Base-by-base conservation (phyloP, 2,113 vertebrate species). In the Cettia cetti region DNA sequence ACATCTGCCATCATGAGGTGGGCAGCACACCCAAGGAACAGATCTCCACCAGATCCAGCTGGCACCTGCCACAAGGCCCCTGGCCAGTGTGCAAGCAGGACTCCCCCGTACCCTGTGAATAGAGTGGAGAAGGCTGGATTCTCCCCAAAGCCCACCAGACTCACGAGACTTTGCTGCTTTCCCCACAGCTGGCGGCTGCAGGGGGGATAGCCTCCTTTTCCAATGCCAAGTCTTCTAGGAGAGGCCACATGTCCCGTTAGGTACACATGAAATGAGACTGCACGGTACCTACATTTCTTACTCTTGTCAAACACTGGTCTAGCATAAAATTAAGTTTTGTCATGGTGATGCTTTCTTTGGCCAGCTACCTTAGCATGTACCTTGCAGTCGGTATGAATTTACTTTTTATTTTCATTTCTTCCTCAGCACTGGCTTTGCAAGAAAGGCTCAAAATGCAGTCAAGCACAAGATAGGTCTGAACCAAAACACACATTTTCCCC, bases 11-110 rank as follows among this genome's bases (percentile, higher is more conserved):
- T 23, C 39, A n/a, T 16, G 19, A 63, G 23, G 61, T 0, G 2
- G 19, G 5, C 31, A 91, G 52, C 1, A 2, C 19, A 22, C 14
- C n/a, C 0, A 0, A 47, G 45, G 11, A 80, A 22, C 1, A 0
- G 31, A 77, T 7, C 27, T 76, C 30, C 49, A 60, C 4, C 11
- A 52, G 27, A 61, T 5, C 8, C 37, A 66, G 27, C 8, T 56
- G 77, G 15, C 33, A 65, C 2, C 7, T 33, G 26, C 23, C 47
- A 64, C 44, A 86, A 92, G 13, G 13, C 18, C 18, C 14, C 8
- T 39, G 45, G 30, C 7, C 15, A 21, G 23, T 1, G 0, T 0
- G 7, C 23, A 68, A 40, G 30, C 17, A 71, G 20, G 17, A 31
- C 2, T 1, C 13, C n/a, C 5, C 22, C 1, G 1, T 31, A 30